Evolutionary conservation across 2,797 vertebrate species (phyloP), one percentile per base, ranked within the genome.

Genomic region (Caiman crocodilus): DNA sequence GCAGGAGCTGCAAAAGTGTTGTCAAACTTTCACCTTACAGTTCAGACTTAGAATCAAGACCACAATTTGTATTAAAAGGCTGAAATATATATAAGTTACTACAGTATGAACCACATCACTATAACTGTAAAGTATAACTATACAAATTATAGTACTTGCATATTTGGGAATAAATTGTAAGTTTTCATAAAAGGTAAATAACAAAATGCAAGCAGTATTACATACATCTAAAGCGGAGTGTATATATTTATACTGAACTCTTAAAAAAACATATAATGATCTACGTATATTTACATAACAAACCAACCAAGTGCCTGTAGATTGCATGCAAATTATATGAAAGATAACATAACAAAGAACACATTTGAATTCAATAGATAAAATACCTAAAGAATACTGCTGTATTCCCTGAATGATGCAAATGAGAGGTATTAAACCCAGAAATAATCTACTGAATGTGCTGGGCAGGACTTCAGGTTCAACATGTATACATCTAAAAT

Each of bases 381-480:
- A 90, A 94, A 67, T 28, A 71, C 28, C 30, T 88, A 82, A 86
- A 30, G 30, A 92, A 79, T 21, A 15, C 75, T 58, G 82, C 79
- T 85, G 10, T 23, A 77, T 74, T 35, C 35, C 35, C 35, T 12
- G 14, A 35, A 50, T 60, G 18, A 74, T 56, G 55, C 7, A 79
- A 58, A 86, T 32, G 13, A 56, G 64, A 73, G 18, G 25, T 57
- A 75, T 21, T 32, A 61, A 81, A 25, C 30, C 15, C 60, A 14
- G 17, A 90, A 13, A 14, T 0, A 63, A 17, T 3, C 3, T 4
- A 57, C 1, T 35, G n/a, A 90, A 82, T 50, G 77, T 89, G 92
- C 67, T 77, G 7, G 5, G 9, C 11, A 87, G 76, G n/a, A 30
- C 3, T 73, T 90, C n/a, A 89, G 30, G 73, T 64, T 64, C 10